phyloP scores from a whole-genome alignment of 1,140 invertebrate genomes.

The Panulirus ornatus region DNA sequence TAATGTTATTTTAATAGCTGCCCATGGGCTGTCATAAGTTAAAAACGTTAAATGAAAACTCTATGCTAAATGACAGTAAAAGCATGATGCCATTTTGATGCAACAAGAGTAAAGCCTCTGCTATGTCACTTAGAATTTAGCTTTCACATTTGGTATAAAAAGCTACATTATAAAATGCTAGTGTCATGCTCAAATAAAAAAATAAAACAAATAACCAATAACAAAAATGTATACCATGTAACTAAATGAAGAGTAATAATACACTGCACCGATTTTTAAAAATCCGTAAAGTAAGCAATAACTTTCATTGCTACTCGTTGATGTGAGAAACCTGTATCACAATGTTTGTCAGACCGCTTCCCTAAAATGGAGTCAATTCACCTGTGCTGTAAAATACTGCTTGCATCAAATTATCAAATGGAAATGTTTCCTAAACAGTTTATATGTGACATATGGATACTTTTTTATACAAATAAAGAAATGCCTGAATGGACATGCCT shows the following conservation, averaged over 20 bases:
- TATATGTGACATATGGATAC: no score
- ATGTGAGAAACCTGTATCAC: constrained; percentile 35
- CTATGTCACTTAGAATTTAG: constrained; percentile 1
- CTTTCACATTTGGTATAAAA: constrained; percentile 16
- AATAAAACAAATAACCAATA: background rate
- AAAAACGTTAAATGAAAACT: constrained; percentile 16
- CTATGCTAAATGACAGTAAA: background rate
- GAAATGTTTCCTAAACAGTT: background rate
- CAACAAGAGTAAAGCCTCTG: background rate
- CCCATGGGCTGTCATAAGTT: constrained; percentile 58
- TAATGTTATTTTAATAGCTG: constrained; percentile 63
- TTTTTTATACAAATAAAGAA: no score
- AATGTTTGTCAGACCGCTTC: constrained; percentile 8
- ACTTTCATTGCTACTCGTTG: background rate
- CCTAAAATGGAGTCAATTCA: background rate
- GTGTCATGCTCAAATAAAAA: background rate
- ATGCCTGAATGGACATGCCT: no score
- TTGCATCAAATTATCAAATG: background rate
- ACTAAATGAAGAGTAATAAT: background rate
- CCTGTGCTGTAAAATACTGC: background rate
- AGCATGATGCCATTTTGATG: background rate
- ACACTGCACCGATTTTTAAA: constrained; percentile 10
- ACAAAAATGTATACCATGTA: background rate
- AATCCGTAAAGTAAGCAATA: background rate
- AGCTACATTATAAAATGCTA: constrained; percentile 17